A percentile compares a stretch with the other conserved stretches of the same genome.
Evolutionary conservation across 1,140 invertebrate species (phyloP).

Genomic region (Hesperophylax magnus): DNA sequence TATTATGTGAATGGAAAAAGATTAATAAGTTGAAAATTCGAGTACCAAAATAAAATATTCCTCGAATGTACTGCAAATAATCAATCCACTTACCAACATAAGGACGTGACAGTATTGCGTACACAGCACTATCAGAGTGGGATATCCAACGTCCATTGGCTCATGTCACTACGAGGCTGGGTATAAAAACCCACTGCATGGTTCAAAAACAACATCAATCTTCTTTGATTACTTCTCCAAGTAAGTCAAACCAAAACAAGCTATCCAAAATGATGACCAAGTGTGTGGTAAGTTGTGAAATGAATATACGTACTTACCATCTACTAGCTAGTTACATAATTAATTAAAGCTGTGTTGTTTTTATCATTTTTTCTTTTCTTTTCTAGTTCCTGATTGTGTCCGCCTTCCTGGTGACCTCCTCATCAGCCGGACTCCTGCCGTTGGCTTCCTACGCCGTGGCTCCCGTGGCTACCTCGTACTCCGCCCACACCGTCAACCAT

Average conservation of each 20-base stretch:
- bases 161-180: background rate
- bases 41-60: background rate
- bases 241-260: conserved; percentile 39
- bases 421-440: conserved; percentile 64
- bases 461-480: conserved; percentile 75
- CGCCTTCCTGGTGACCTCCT: conserved; percentile 67
- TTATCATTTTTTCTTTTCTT: too few relatives aligned
- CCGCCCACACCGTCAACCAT: conserved; percentile 75
- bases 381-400: conserved; percentile 68
- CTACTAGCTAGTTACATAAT: too few relatives aligned
- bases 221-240: conserved; percentile 20
- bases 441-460: conserved; percentile 70
- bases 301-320: background rate
- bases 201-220: background rate
- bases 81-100: conserved; percentile 15
- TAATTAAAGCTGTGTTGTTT: too few relatives aligned
- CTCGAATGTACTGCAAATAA: background rate
- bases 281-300: conserved; percentile 66
- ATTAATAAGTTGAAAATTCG: too few relatives aligned
- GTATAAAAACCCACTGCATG: conserved; percentile 26
- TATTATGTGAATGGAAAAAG: too few relatives aligned
- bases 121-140: too few relatives aligned
- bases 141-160: too few relatives aligned
- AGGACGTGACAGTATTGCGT: background rate
- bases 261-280: conserved; percentile 72